These are phyloP conservation scores for Hippocampus kuda DNA, from an alignment of 2,797 vertebrate genomes.

Conservation along the genomic window DNA sequence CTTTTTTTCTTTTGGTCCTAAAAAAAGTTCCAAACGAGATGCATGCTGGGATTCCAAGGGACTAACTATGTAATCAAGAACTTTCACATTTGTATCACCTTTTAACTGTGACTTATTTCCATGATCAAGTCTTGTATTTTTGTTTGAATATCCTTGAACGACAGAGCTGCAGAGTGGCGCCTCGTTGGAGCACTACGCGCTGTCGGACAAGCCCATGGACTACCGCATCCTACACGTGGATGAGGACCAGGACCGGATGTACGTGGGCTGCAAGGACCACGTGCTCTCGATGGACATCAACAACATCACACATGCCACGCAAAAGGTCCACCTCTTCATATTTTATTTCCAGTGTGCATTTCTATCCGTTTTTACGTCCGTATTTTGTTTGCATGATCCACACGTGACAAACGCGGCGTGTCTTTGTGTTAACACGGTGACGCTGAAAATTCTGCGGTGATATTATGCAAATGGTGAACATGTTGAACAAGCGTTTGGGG, in stretches of 20 bases:
- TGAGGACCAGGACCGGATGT: conserved; percentile 96
- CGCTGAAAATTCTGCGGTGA: not conserved
- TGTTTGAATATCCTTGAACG: not conserved
- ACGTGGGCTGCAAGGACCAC: conserved; percentile 95
- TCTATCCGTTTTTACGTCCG: not conserved
- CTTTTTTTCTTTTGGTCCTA: not conserved
- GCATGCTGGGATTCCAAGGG: too few species aligned
- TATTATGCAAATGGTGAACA: conserved; percentile 34
- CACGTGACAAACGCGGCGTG: not conserved
- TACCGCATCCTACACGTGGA: conserved; percentile 96
- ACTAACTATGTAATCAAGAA: too few species aligned
- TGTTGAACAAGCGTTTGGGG: conserved; percentile 20
- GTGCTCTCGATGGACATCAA: conserved; percentile 95
- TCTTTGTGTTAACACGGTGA: not conserved
- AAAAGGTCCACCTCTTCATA: conserved; percentile 71
- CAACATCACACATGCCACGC: conserved; percentile 84
- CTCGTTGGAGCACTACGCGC: conserved; percentile 80
- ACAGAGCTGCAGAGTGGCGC: conserved; percentile 81
- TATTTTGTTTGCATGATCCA: not conserved
- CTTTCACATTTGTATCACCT: too few species aligned
- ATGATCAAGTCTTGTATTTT: not conserved
- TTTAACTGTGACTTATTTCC: not conserved
- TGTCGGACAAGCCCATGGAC: conserved; percentile 84
- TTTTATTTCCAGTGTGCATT: not conserved
- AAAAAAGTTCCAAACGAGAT: not conserved